Conservation (phyloP, 1,140 invertebrate genomes). For the Aphis craccivora region DNA sequence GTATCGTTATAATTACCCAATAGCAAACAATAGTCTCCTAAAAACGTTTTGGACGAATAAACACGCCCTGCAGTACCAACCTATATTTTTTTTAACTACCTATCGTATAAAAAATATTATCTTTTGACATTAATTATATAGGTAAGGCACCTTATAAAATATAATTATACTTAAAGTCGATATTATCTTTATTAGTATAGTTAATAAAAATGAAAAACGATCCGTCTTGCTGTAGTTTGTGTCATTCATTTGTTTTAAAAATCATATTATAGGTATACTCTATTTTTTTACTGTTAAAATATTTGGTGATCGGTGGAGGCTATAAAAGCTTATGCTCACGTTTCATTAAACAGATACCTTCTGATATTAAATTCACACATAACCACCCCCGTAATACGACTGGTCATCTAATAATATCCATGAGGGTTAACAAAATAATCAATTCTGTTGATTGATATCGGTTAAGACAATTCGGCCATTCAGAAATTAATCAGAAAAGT, state of each 20-base stretch:
- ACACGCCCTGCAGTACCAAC: neutral
- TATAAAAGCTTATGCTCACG: neutral
- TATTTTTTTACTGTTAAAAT: neutral
- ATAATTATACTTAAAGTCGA: neutral
- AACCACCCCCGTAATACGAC: neutral
- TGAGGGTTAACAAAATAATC: neutral
- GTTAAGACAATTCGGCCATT: neutral
- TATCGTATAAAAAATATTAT: conserved; percentile 3
- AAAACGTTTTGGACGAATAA: neutral
- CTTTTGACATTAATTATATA: neutral
- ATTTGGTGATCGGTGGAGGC: neutral
- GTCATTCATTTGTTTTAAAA: conserved; percentile 1
- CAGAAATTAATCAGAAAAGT: conserved; percentile 38
- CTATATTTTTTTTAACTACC: neutral
- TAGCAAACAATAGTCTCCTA: neutral
- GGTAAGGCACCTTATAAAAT: neutral
- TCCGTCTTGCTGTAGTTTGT: neutral
- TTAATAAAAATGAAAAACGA: neutral
- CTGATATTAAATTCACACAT: neutral
- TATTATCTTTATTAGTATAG: neutral
- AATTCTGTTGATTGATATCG: conserved; percentile 43
- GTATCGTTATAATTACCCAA: neutral
- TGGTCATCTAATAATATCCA: neutral
- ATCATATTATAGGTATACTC: neutral
- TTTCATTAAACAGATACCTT: neutral